Evolutionary conservation across 2,888 invertebrate genomes (phyloP).

Genomic region (Mayetiola destructor): DNA sequence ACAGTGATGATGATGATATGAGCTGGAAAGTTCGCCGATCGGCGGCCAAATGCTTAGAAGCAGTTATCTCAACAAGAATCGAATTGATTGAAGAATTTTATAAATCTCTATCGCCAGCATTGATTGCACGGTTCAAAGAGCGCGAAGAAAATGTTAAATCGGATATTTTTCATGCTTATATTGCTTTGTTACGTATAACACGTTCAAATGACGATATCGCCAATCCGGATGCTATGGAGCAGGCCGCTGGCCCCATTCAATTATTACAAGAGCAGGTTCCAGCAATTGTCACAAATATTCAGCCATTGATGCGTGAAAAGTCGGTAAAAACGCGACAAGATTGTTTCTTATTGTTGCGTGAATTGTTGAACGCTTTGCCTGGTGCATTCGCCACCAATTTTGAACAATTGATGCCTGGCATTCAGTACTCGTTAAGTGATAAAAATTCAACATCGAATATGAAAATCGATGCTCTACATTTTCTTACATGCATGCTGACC

Average conservation of each 20-base stretch:
- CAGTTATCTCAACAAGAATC: constrained; percentile 81
- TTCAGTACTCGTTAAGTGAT: constrained; percentile 77
- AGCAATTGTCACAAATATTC: constrained; percentile 72
- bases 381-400: constrained; percentile 77
- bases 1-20: constrained; percentile 99
- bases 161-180: constrained; percentile 93
- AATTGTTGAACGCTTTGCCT: constrained; percentile 76
- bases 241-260: constrained; percentile 55
- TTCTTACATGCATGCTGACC: constrained; percentile 43
- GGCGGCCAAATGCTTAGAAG: constrained; percentile 94
- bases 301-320: constrained; percentile 72
- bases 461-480: constrained; percentile 92
- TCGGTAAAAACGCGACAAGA: constrained; percentile 82
- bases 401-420: constrained; percentile 71
- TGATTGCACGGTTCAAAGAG: constrained; percentile 90
- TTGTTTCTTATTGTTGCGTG: constrained; percentile 79
- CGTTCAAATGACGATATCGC: constrained; percentile 50
- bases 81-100: constrained; percentile 85
- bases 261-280: constrained; percentile 48
- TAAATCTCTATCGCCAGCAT: constrained; percentile 71
- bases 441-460: constrained; percentile 92
- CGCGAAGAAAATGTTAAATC: constrained; percentile 98
- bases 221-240: constrained; percentile 54
- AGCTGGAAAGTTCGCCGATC: constrained; percentile 96
- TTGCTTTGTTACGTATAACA: constrained; percentile 82